Percentiles rank a stretch among this genome's conserved stretches.
Conservation (phyloP, 1,140 invertebrate genomes). For the Polyergus mexicanus region DNA sequence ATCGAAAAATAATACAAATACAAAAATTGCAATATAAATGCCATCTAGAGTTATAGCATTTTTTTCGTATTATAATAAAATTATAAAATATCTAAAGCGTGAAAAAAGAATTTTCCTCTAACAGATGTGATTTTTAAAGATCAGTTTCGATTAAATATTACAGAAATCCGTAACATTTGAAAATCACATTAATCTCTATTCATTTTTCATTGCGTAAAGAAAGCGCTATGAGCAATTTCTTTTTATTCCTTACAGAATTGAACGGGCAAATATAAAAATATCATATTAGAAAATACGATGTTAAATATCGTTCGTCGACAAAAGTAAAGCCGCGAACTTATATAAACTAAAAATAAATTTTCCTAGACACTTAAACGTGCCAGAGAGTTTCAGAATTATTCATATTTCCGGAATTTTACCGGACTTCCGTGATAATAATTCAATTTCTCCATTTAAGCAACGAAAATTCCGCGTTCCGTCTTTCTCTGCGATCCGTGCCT, state of each 20-base stretch:
- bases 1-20: background rate
- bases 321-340: background rate
- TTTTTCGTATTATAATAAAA: background rate
- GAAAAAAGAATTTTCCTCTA: background rate
- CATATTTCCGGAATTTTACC: constrained; percentile 12
- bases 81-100: background rate
- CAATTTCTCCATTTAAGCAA: background rate
- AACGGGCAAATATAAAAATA: background rate
- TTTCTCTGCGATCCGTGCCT: background rate
- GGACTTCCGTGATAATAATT: background rate
- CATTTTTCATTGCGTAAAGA: no score
- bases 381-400: constrained; percentile 19
- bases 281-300: no score
- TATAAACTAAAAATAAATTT: constrained; percentile 21
- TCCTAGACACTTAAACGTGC: background rate
- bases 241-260: background rate
- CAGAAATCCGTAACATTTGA: background rate
- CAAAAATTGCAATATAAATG: background rate
- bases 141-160: no score
- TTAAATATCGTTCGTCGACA: constrained; percentile 18
- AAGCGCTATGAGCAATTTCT: no score
- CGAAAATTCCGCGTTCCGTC: background rate
- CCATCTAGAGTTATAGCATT: background rate
- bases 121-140: no score
- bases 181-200: background rate